A percentile compares a stretch with the other conserved stretches of the same genome.
Evolutionary conservation across 2,888 invertebrate species (phyloP).

Genomic region (Heteromurus nitidus): DNA sequence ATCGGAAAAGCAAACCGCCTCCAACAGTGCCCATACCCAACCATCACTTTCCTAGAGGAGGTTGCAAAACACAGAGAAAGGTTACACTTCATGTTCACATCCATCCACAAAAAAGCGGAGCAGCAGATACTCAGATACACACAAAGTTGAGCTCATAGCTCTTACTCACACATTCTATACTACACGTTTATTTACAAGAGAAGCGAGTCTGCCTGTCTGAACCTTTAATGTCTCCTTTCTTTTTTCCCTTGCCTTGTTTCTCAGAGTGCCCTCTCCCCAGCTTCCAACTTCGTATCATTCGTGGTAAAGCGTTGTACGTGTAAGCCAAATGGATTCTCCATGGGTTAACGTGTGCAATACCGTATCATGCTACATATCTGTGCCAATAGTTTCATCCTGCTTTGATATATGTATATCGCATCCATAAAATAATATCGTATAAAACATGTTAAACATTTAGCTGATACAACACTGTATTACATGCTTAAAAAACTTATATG

Average conservation of each 20-base stretch:
- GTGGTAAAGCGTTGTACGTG: too few species aligned
- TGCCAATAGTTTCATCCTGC: constrained; percentile 13
- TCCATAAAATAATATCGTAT: constrained; percentile 6
- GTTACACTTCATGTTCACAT: constrained; percentile 45
- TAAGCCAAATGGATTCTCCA: too few species aligned
- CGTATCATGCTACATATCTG: background rate
- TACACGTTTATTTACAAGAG: constrained; percentile 13
- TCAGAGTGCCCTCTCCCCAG: too few species aligned
- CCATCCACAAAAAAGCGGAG: too few species aligned
- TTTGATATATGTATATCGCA: too few species aligned
- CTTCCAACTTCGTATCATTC: too few species aligned
- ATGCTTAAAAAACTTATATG: background rate
- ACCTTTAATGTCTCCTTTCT: too few species aligned
- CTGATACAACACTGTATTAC: constrained; percentile 1
- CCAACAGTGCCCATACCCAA: constrained; percentile 46
- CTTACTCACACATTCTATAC: background rate
- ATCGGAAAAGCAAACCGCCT: constrained; percentile 53
- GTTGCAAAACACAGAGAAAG: constrained; percentile 50
- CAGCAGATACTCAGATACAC: background rate
- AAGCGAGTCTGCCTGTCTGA: too few species aligned
- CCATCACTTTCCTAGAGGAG: constrained; percentile 53
- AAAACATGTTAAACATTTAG: constrained; percentile 1
- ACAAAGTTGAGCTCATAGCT: background rate
- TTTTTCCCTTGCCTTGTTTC: too few species aligned
- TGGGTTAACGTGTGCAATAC: background rate